These are phyloP conservation scores for Zaprionus lineosus DNA, from an alignment of 2,888 invertebrate species.

Conservation along the genomic window DNA sequence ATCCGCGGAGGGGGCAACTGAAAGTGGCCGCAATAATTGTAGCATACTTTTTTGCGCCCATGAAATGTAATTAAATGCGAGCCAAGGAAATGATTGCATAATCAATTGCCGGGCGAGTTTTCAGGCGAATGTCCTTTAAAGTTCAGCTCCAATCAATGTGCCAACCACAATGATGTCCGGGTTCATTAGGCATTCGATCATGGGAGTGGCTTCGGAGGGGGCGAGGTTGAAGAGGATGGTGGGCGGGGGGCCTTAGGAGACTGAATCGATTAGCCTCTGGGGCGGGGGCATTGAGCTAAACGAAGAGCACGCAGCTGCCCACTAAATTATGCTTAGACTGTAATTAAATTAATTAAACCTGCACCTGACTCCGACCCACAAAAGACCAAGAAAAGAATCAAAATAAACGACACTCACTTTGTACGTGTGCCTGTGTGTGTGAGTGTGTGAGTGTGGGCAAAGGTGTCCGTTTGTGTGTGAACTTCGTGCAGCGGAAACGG, in stretches of 20 bases:
- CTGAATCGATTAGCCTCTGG: slow-evolving; percentile 60
- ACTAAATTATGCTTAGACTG: slow-evolving; percentile 77
- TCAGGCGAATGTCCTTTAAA: slow-evolving; percentile 24
- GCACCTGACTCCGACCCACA: slow-evolving; percentile 63
- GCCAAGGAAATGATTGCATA: slow-evolving; percentile 16
- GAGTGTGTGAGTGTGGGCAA: not conserved
- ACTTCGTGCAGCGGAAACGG: slow-evolving; percentile 53
- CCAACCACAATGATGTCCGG: slow-evolving; percentile 9
- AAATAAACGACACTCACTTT: slow-evolving; percentile 25
- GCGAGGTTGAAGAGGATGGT: too few relatives aligned
- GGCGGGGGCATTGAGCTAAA: slow-evolving; percentile 32
- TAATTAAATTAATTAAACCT: slow-evolving; percentile 81
- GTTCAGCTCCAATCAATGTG: slow-evolving; percentile 26
- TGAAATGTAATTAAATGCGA: slow-evolving; percentile 55
- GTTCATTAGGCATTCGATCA: slow-evolving; percentile 44
- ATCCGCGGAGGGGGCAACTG: slow-evolving; percentile 3
- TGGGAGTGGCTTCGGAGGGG: too few relatives aligned
- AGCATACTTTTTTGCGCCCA: slow-evolving; percentile 53
- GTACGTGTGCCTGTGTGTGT: not conserved
- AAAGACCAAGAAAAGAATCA: slow-evolving; percentile 45
- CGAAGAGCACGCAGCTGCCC: slow-evolving; percentile 64
- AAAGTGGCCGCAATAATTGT: slow-evolving; percentile 11
- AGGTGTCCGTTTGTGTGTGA: not conserved
- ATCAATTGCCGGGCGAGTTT: slow-evolving; percentile 17
- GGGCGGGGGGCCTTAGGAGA: not conserved